Base-by-base conservation (phyloP, 2,888 invertebrate genomes). In the Elgonia sp. region DNA sequence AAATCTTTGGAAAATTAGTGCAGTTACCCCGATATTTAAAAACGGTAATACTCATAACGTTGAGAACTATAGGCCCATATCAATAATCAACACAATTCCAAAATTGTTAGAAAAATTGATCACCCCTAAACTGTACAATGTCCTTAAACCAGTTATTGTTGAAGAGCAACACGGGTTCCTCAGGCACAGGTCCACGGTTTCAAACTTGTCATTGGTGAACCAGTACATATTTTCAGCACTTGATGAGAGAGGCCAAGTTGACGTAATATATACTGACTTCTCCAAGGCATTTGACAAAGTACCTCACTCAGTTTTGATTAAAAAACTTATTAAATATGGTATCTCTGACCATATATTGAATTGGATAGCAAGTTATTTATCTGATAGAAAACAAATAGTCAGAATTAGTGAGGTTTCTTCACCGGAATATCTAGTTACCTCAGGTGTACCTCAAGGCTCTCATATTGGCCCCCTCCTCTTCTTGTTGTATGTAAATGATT, bases 251-350 rank as follows among this genome's bases (percentile, higher is more conserved):
- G 16, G 40, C 12, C 84, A 89, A 73, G 86, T 90, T 1, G 89
- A 90, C 60, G 79, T 70, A 0, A 81, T 85, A 10, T 91, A 90
- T 57, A 90, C 89, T 0, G 90, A 90, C 57, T 90, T 92, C 39
- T 76, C 73, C 0, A 91, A 92, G 29, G 92, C 92, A 8, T 92
- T 91, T 76, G 91, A 92, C 69, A 83, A 81, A 20, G 88, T 92
- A 3, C 65, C 85, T 21, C 90, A 90, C 62, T 42, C 67, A 7
- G 75, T 88, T 42, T 81, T 92, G 5, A 9, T 90, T 21, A 8
- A 46, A 20, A 91, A 90, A 46, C 65, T 91, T 7, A 10, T 21
- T 0, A 18, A 12, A 29, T 82, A 72, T 39, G 87, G 86, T 39
- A 29, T 90, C 10, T n/a, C 46, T 12, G 84, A 63, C 14, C 79